These are phyloP conservation scores for Antechinus flavipes DNA, from an alignment of 2,113 vertebrate species.

Conservation along the genomic window DNA sequence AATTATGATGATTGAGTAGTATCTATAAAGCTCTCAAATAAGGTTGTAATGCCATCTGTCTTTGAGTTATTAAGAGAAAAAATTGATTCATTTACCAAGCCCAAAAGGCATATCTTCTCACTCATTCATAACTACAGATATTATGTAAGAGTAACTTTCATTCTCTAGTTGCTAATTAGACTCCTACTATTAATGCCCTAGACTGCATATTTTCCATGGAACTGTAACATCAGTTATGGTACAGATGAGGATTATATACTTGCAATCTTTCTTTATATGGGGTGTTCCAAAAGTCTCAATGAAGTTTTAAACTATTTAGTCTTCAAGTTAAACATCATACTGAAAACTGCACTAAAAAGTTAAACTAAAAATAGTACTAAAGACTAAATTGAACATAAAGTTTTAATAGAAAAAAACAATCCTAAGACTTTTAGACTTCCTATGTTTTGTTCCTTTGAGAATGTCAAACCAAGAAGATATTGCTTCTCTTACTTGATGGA, in stretches of 20 bases:
- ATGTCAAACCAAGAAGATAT: neutral
- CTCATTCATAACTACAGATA: neutral
- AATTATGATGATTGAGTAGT: neutral
- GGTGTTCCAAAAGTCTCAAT: neutral
- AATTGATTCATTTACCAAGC: neutral
- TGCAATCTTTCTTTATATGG: neutral
- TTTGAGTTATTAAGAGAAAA: neutral
- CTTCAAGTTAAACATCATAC: neutral
- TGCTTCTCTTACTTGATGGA: neutral
- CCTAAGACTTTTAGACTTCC: neutral
- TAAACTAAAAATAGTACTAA: too few relatives aligned
- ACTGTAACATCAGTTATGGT: neutral
- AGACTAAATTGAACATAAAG: neutral
- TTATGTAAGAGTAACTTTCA: neutral
- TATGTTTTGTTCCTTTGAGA: neutral
- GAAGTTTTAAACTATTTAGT: neutral
- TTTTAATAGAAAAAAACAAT: neutral
- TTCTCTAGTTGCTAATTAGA: neutral
- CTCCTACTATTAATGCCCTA: neutral
- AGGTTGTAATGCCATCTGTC: neutral
- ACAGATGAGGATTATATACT: neutral
- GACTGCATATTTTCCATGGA: neutral
- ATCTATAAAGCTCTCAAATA: neutral
- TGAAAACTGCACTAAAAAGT: neutral
- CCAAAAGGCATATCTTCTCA: neutral